Evolutionary conservation across 2,113 vertebrate species (phyloP).

Genomic region (Perca flavescens): DNA sequence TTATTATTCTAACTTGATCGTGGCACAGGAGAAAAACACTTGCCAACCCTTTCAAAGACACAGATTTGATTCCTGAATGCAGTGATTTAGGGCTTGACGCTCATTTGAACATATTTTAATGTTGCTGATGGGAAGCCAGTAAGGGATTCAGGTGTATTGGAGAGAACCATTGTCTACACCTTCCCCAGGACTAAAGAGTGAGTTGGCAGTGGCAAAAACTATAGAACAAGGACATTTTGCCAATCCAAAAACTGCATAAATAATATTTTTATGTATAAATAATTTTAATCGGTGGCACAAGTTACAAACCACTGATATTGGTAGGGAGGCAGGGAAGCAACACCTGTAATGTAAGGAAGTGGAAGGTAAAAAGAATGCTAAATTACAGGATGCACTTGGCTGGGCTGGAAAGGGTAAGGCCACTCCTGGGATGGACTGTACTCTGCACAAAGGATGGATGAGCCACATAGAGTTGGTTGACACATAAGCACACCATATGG

Average conservation of each 20-base stretch:
- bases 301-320: constrained; percentile 3
- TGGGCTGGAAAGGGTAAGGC: constrained; percentile 25
- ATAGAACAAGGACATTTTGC: neutral
- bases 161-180: neutral
- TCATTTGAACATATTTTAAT: constrained; percentile 1
- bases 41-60: neutral
- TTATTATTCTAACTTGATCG: neutral
- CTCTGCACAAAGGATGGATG: constrained; percentile 47
- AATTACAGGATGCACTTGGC: constrained; percentile 28
- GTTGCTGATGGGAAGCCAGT: constrained; percentile 9
- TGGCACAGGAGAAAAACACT: neutral
- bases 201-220: neutral
- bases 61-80: neutral
- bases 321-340: neutral
- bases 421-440: constrained; percentile 42
- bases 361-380: constrained; percentile 12
- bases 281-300: neutral
- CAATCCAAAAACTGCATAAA: neutral
- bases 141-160: neutral
- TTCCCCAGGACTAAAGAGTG: neutral
- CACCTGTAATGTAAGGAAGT: constrained; percentile 17
- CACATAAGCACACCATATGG: constrained; percentile 61
- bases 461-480: constrained; percentile 41
- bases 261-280: constrained; percentile 1
- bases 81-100: neutral